Evolutionary conservation across 2,113 vertebrate genomes (phyloP).

Genomic region (Brachypteracias leptosomus): DNA sequence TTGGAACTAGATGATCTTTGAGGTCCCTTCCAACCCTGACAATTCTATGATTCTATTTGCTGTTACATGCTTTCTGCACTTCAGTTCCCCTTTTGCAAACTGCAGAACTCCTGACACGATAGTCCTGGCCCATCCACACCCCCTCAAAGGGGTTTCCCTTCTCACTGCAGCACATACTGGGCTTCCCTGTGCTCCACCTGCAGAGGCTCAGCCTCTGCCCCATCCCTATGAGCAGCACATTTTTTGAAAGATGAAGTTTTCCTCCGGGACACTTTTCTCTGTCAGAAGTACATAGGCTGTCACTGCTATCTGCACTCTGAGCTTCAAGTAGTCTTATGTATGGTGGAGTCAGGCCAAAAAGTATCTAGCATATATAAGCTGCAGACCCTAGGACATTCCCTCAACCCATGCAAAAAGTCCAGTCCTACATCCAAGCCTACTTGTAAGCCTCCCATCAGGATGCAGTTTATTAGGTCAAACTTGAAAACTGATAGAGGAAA

Average conservation of each 20-base stretch:
- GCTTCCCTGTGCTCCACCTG: background rate
- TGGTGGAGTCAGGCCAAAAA: background rate
- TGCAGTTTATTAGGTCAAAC: background rate
- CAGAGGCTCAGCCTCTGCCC: fast-evolving
- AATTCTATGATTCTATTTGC: too few species aligned
- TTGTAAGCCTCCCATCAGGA: background rate
- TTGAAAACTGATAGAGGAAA: background rate
- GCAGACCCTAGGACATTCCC: background rate
- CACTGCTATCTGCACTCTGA: background rate
- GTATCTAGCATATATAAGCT: background rate
- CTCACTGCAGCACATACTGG: background rate
- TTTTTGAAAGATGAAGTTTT: background rate
- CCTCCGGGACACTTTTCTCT: background rate
- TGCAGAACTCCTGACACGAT: background rate
- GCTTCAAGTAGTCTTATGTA: background rate
- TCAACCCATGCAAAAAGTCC: background rate
- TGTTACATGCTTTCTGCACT: background rate
- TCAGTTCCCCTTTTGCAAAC: background rate
- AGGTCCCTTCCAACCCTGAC: too few species aligned
- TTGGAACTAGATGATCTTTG: too few species aligned
- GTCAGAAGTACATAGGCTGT: background rate
- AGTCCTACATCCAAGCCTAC: background rate
- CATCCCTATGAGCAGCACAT: background rate
- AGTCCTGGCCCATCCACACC: background rate
- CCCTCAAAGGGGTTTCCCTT: background rate